Base-by-base conservation (phyloP, 2,797 vertebrate species). In the Epinephelus malabaricus region DNA sequence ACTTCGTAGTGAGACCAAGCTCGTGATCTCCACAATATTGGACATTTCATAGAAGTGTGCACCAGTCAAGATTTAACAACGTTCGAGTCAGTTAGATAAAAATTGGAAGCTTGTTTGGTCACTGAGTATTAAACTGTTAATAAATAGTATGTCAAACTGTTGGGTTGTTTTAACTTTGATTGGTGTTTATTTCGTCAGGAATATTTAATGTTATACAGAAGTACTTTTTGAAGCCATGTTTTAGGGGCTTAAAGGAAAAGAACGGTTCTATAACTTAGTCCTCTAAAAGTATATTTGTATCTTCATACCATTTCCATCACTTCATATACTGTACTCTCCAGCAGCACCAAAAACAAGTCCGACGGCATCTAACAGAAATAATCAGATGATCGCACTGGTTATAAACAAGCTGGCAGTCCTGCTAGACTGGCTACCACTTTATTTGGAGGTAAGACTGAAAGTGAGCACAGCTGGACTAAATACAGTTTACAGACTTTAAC, bases 181-280 rank as follows among this genome's bases (percentile, higher is more conserved):
- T 60, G 27, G 17, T 30, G 0, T 13, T 60, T 51, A 25, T 59
- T 59, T 69, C 5, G 23, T 56, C 3, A 38, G 47, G 2, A 18
- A 53, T 72, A 53, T 53, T 43, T 14, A 15, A 72, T 49, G 25
- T 51, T 50, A 7, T 15, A 21, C 0, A 27, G 23, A 23, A 23
- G 23, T 23, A 23, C 23, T 23, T 23, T 23, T 23, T 23, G 23
- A 23, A 23, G 1, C 34, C 21, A 43, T 18, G 23, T 14, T 68
- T 54, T 55, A 19, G 3, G 38, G 38, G 23, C 34, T 68, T 43
- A 54, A 68, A 25, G 65, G 15, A 10, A 43, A 68, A 69, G 51
- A 55, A 55, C 2, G n/a, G 7, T 27, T 69, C 19, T 47, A 21
- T 18, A 47, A 27, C 25, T 2, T 27, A 25, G 15, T 6, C 25